Percentiles rank a stretch among this genome's conserved stretches.
Conservation (phyloP, 2,113 vertebrate genomes). For the Pyrgilauda ruficollis region DNA sequence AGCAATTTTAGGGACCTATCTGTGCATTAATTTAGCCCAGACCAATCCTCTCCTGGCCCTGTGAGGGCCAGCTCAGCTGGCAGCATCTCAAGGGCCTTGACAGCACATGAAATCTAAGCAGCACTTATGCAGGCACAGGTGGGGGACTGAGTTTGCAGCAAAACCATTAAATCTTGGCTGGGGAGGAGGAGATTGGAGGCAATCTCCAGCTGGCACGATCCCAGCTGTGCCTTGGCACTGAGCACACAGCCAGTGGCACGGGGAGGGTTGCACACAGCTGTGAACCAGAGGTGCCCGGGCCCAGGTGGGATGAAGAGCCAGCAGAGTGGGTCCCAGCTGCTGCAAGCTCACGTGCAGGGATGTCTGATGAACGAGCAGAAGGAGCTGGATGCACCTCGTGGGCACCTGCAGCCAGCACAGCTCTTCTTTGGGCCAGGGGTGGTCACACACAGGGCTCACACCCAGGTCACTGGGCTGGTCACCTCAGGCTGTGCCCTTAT, state of each 20-base stretch:
- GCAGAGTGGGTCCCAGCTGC: not conserved
- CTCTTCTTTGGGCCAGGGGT: not conserved
- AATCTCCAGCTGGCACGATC: not conserved
- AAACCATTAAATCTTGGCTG: not conserved
- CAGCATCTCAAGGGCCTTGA: not conserved
- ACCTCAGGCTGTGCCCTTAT: not conserved
- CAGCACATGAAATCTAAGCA: not conserved
- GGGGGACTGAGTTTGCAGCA: not conserved
- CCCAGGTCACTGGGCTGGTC: not conserved
- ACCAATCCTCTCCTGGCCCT: not conserved
- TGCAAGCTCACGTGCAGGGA: not conserved
- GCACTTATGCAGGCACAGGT: not conserved
- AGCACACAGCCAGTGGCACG: fast-evolving
- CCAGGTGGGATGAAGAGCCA: not conserved
- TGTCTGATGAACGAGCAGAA: not conserved
- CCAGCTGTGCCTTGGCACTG: not conserved
- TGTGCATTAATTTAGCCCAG: not conserved
- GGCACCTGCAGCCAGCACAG: not conserved
- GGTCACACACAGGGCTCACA: not conserved
- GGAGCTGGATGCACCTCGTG: fast-evolving
- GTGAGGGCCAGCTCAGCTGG: not conserved
- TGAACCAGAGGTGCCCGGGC: not conserved
- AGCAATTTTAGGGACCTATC: not conserved
- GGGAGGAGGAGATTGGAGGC: not conserved
- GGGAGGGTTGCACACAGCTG: not conserved